Conservation (phyloP, 2,888 invertebrate genomes). For the Oscheius onirici region DNA sequence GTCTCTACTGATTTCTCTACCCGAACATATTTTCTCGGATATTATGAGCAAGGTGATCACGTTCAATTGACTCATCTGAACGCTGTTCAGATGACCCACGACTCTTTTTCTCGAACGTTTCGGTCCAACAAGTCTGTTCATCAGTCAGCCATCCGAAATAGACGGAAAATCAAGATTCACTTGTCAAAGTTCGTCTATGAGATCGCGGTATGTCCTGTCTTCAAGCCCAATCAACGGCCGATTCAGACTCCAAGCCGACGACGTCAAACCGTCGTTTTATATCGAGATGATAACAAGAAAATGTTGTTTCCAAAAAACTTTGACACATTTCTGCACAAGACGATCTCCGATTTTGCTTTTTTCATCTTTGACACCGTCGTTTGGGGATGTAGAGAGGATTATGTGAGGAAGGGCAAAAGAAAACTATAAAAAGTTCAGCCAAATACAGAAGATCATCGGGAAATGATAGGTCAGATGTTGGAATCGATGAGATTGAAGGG, state of each 20-base stretch:
- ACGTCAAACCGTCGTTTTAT: neutral
- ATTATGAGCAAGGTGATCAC: neutral
- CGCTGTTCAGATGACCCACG: neutral
- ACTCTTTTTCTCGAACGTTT: neutral
- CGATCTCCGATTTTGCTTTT: slow-evolving; percentile 12
- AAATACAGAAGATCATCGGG: neutral
- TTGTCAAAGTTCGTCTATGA: neutral
- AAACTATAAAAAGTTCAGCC: no score
- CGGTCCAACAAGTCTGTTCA: neutral
- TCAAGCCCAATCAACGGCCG: neutral
- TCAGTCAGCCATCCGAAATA: neutral
- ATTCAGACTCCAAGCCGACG: slow-evolving; percentile 21
- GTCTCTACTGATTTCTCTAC: neutral
- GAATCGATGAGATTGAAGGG: neutral
- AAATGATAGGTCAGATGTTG: slow-evolving; percentile 3
- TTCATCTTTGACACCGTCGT: slow-evolving; percentile 2
- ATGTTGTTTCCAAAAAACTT: slow-evolving; percentile 16
- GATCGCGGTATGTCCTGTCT: neutral
- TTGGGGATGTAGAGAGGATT: no score
- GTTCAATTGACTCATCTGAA: neutral
- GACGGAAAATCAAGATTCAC: slow-evolving; percentile 1
- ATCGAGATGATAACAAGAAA: neutral
- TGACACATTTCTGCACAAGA: neutral
- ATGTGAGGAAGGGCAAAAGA: no score
- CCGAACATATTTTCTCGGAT: neutral